A percentile compares a stretch with the other conserved stretches of the same genome.
Conservation (phyloP, 2,113 vertebrate species). For the Apteryx owenii region DNA sequence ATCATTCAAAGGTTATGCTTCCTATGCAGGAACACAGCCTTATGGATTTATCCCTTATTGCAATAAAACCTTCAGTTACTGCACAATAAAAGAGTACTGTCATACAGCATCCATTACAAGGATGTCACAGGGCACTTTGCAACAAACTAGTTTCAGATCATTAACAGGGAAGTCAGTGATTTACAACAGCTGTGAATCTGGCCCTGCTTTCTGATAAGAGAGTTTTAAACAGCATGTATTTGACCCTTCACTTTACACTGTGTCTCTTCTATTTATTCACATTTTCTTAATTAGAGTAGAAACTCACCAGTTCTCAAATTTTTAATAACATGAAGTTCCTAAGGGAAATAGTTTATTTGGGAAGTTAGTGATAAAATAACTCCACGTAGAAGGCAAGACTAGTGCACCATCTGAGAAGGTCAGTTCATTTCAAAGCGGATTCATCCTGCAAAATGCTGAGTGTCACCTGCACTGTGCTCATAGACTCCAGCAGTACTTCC, state of each 20-base stretch:
- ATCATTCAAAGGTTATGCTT: not conserved
- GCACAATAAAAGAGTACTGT: not conserved
- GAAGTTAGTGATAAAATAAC: not conserved
- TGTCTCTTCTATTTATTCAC: not conserved
- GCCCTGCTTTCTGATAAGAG: not conserved
- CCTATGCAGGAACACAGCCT: not conserved
- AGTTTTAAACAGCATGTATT: not conserved
- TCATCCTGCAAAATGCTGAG: not conserved
- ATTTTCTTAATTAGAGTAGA: slow-evolving; percentile 5
- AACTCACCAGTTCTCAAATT: not conserved
- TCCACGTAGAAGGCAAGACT: not conserved
- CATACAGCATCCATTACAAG: not conserved
- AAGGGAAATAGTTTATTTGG: not conserved
- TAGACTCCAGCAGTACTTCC: not conserved
- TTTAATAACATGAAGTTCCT: not conserved
- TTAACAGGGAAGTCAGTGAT: not conserved
- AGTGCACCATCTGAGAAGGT: not conserved
- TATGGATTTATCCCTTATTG: not conserved
- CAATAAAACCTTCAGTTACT: not conserved
- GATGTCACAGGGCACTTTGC: not conserved
- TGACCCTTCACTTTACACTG: not conserved
- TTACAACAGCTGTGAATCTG: not conserved
- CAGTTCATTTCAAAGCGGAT: not conserved
- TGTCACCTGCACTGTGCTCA: not conserved
- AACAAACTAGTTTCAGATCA: not conserved